Percentiles rank a stretch among this genome's conserved stretches.
Evolutionary conservation across 2,113 vertebrate species (phyloP).

Genomic region (Rostratula benghalensis): DNA sequence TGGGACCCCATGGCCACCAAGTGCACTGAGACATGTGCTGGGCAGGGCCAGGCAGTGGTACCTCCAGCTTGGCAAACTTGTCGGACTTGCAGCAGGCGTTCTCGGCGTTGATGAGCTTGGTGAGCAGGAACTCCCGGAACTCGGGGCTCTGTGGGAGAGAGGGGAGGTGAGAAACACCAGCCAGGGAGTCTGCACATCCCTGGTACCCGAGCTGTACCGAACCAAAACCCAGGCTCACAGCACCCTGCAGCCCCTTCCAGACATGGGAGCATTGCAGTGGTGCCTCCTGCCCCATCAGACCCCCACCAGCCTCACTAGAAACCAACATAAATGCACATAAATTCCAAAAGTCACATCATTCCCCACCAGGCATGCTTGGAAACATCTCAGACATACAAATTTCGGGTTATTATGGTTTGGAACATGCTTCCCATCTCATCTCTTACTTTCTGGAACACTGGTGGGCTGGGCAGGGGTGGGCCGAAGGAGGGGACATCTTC

Average conservation of each 20-base stretch:
- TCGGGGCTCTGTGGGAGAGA: conserved; percentile 79
- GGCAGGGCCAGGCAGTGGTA: conserved; percentile 5
- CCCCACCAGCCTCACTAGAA: not conserved
- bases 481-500: conserved; percentile 92
- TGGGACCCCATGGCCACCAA: rapidly evolving
- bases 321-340: not conserved
- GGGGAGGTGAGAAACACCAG: not conserved
- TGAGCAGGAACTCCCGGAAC: conserved; percentile 93
- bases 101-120: conserved; percentile 94
- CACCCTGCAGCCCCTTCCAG: not conserved
- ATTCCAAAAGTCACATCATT: rapidly evolving
- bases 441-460: conserved; percentile 89
- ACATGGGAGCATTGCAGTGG: rapidly evolving
- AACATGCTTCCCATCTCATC: rapidly evolving
- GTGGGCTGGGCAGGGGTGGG: conserved; percentile 85
- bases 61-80: conserved; percentile 94
- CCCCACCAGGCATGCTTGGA: not conserved
- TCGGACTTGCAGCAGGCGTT: conserved; percentile 93
- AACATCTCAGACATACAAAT: rapidly evolving
- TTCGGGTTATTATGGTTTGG: too few relatives aligned
- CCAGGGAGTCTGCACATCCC: rapidly evolving
- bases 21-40: rapidly evolving
- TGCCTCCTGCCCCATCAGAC: not conserved
- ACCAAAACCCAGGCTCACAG: not conserved
- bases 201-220: rapidly evolving